These are phyloP conservation scores for Sebastes trivittatus DNA, from an alignment of 2,797 vertebrate species.

Conservation along the genomic window DNA sequence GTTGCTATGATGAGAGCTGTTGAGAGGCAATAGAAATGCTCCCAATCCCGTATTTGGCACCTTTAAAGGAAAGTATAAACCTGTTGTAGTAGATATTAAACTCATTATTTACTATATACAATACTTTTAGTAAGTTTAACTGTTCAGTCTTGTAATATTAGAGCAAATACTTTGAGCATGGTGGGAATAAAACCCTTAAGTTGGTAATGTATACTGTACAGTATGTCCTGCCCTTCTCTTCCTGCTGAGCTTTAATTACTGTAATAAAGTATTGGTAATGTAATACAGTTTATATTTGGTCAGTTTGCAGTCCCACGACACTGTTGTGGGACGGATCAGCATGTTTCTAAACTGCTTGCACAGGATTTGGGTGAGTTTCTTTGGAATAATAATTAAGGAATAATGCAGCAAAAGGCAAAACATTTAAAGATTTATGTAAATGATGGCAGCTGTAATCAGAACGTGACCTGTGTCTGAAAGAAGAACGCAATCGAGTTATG, in stretches of 20 bases:
- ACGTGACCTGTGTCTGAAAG: not conserved
- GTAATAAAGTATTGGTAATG: too few relatives aligned
- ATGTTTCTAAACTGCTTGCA: constrained; percentile 12
- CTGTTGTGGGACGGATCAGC: not conserved
- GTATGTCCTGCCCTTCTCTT: too few relatives aligned
- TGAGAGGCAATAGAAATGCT: too few relatives aligned
- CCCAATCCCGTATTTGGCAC: too few relatives aligned
- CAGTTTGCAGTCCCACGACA: too few relatives aligned
- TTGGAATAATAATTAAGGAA: not conserved
- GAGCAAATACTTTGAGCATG: not conserved
- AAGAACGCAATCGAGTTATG: not conserved
- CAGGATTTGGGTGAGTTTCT: not conserved
- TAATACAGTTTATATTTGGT: too few relatives aligned
- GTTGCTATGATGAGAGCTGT: too few relatives aligned
- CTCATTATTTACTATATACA: too few relatives aligned
- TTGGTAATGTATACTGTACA: not conserved
- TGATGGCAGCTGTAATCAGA: not conserved
- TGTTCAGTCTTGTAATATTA: not conserved
- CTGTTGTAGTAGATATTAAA: too few relatives aligned
- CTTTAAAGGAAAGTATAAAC: too few relatives aligned
- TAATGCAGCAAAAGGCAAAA: not conserved
- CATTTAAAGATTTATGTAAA: not conserved
- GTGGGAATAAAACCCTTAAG: not conserved
- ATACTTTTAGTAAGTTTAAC: not conserved
- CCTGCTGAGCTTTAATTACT: not conserved